Evolutionary conservation across 2,113 vertebrate genomes (phyloP).

Genomic region (Thamnophis sirtalis): DNA sequence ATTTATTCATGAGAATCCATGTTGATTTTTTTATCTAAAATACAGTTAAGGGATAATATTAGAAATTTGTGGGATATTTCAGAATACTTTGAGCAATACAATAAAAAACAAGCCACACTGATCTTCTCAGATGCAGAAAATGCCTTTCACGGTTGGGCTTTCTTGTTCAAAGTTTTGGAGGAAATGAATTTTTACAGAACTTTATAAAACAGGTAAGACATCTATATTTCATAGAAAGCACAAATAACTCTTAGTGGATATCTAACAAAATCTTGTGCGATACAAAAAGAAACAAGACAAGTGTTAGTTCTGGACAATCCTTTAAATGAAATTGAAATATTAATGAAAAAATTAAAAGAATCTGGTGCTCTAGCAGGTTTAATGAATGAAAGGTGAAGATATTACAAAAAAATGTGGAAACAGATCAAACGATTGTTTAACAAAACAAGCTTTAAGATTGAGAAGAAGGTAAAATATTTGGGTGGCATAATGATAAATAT

Average conservation of each 20-base stretch:
- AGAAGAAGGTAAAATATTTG: too few relatives aligned
- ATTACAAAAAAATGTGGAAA: not conserved
- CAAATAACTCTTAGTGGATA: not conserved
- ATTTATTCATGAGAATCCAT: not conserved
- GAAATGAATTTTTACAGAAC: not conserved
- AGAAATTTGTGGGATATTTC: not conserved
- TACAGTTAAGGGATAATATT: not conserved
- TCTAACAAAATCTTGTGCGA: not conserved
- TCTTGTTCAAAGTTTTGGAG: not conserved
- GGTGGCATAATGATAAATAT: too few relatives aligned
- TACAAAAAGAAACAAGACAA: not conserved
- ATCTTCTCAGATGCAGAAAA: not conserved
- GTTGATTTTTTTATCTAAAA: not conserved
- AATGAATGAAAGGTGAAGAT: not conserved
- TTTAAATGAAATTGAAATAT: not conserved
- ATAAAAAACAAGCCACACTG: not conserved
- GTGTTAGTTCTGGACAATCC: not conserved
- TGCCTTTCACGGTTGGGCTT: not conserved
- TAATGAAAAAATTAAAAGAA: not conserved
- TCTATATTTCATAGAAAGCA: not conserved
- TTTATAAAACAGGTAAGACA: not conserved
- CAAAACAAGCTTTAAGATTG: too few relatives aligned
- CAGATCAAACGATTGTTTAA: too few relatives aligned
- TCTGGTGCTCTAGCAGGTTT: not conserved
- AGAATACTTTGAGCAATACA: not conserved